Evolutionary conservation across 2,888 invertebrate species (phyloP).

Genomic region (Limenitis camilla): DNA sequence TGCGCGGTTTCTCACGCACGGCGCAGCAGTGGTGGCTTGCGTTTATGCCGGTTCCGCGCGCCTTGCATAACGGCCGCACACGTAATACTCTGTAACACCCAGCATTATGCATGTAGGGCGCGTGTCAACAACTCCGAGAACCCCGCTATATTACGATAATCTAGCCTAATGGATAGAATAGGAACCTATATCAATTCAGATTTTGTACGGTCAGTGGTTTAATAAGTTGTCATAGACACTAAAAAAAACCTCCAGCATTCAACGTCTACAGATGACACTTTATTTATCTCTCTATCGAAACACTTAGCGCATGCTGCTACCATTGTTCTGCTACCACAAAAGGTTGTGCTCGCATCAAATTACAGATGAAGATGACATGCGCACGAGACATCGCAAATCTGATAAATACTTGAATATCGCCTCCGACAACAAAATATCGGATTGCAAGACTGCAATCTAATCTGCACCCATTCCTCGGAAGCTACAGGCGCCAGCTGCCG

Average conservation of each 20-base stretch:
- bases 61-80: constrained; percentile 62
- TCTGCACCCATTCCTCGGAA: constrained; percentile 59
- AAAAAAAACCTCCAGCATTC: background rate
- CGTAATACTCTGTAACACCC: constrained; percentile 64
- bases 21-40: background rate
- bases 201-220: background rate
- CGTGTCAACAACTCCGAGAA: constrained; percentile 32
- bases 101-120: constrained; percentile 66
- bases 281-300: constrained; percentile 25
- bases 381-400: constrained; percentile 64
- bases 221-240: too few relatives aligned
- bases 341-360: constrained; percentile 46
- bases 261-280: constrained; percentile 12
- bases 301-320: constrained; percentile 45
- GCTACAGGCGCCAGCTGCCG: constrained; percentile 69
- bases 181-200: background rate
- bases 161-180: background rate
- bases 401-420: constrained; percentile 59
- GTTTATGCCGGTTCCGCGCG: constrained; percentile 45
- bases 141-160: constrained; percentile 18
- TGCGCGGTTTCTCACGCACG: constrained; percentile 58
- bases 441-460: constrained; percentile 52
- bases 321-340: constrained; percentile 60
- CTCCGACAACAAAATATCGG: constrained; percentile 66
- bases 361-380: constrained; percentile 53